Evolutionary conservation across 2,797 vertebrate species (phyloP).

Genomic region (Tragopan temminckii): DNA sequence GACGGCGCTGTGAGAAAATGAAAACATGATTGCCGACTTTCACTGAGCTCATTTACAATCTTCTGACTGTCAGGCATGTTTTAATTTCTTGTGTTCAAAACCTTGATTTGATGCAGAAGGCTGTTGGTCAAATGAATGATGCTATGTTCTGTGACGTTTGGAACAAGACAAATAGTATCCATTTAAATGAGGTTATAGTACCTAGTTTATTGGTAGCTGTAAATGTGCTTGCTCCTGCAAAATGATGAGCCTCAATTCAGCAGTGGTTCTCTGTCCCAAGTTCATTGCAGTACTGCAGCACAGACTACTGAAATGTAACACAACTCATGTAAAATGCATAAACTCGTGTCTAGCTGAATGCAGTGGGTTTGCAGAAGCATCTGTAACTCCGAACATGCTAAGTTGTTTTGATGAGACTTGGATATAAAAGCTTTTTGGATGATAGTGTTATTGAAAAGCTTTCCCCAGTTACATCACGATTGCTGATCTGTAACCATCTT

Average conservation of each 20-base stretch:
- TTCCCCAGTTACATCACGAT: rapidly evolving
- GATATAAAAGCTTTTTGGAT: not conserved
- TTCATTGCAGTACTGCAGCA: not conserved
- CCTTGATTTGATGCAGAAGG: not conserved
- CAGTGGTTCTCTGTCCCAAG: not conserved
- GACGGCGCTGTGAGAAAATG: not conserved
- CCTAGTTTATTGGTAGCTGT: not conserved
- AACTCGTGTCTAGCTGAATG: not conserved
- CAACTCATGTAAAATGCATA: slow-evolving; percentile 5
- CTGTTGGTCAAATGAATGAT: not conserved
- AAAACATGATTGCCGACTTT: not conserved
- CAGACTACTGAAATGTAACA: not conserved
- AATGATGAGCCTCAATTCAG: slow-evolving; percentile 7
- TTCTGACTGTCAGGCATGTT: not conserved
- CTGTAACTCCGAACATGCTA: not conserved
- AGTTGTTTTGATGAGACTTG: not conserved
- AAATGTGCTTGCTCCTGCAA: slow-evolving; percentile 2
- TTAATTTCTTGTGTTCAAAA: not conserved
- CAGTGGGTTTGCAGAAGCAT: not conserved
- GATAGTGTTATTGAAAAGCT: not conserved
- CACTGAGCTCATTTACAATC: not conserved
- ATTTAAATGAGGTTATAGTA: not conserved
- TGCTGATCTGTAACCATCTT: not conserved
- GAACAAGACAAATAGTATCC: not conserved
- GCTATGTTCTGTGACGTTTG: not conserved